phyloP scores from a whole-genome alignment of 2,797 vertebrate species.

The Brachyalestes nurse region DNA sequence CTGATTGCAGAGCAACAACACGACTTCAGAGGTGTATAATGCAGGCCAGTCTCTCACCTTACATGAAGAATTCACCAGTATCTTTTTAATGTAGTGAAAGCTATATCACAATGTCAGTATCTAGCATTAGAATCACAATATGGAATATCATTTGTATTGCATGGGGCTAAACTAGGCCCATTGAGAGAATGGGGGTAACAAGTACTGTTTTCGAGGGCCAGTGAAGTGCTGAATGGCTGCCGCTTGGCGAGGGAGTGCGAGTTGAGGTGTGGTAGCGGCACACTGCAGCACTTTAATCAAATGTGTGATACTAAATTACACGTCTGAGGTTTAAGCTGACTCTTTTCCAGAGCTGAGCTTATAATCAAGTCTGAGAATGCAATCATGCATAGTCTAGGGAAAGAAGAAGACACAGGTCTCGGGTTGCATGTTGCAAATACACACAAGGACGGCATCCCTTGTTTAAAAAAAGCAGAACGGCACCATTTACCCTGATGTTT shows the following conservation, averaged over 20 bases:
- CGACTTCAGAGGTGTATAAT: background rate
- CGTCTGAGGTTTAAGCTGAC: slow-evolving; percentile 11
- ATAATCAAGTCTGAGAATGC: slow-evolving; percentile 14
- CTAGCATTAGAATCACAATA: background rate
- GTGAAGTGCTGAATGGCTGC: background rate
- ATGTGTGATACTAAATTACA: slow-evolving; percentile 15
- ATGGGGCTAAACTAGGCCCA: background rate
- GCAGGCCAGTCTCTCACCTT: background rate
- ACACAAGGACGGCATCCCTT: background rate
- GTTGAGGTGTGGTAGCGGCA: background rate
- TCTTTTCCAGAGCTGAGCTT: background rate
- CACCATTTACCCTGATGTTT: background rate
- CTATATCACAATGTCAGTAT: background rate
- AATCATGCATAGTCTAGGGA: background rate
- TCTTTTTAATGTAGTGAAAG: background rate
- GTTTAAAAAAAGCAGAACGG: background rate
- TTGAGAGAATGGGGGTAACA: background rate
- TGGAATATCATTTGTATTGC: background rate
- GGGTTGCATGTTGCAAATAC: background rate
- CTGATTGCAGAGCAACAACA: no score
- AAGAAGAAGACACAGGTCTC: background rate
- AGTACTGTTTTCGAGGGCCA: background rate
- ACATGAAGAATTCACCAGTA: no score
- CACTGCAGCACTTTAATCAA: slow-evolving; percentile 10
- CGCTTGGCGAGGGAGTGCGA: background rate